These are phyloP conservation scores for Eleutherodactylus coqui DNA, from an alignment of 2,797 vertebrate species.

Conservation along the genomic window DNA sequence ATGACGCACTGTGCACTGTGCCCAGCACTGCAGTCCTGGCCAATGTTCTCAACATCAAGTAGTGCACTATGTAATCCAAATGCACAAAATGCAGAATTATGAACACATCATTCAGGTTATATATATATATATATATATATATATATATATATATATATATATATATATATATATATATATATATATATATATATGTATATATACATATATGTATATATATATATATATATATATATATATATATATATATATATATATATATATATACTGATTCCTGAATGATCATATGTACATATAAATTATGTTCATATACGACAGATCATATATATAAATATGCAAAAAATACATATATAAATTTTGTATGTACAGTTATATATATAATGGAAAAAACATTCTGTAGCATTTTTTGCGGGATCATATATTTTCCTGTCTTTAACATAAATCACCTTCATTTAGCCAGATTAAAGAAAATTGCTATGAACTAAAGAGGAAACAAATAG, in stretches of 20 bases:
- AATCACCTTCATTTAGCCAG: neutral
- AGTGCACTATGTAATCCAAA: neutral
- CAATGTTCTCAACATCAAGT: neutral
- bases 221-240: neutral
- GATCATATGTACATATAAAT: too few species aligned
- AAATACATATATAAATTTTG: too few species aligned
- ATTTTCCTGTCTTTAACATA: neutral
- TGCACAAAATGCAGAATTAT: neutral
- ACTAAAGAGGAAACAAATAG: conserved; percentile 80
- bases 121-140: conserved; percentile 3
- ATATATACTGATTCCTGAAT: too few species aligned
- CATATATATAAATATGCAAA: too few species aligned
- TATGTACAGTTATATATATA: too few species aligned
- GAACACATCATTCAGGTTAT: neutral
- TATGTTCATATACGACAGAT: too few species aligned
- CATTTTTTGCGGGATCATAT: neutral
- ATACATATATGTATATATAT: neutral
- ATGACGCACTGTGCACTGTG: conserved; percentile 54
- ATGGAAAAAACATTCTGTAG: too few species aligned
- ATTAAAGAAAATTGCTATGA: conserved; percentile 69
- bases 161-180: neutral
- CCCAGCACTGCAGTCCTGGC: neutral
- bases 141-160: neutral
- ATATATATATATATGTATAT: neutral
- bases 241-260: neutral